Evolutionary conservation across 2,113 vertebrate species (phyloP), one percentile per base, ranked within the genome.

Genomic region (Petrocephalus microphthalmus): DNA sequence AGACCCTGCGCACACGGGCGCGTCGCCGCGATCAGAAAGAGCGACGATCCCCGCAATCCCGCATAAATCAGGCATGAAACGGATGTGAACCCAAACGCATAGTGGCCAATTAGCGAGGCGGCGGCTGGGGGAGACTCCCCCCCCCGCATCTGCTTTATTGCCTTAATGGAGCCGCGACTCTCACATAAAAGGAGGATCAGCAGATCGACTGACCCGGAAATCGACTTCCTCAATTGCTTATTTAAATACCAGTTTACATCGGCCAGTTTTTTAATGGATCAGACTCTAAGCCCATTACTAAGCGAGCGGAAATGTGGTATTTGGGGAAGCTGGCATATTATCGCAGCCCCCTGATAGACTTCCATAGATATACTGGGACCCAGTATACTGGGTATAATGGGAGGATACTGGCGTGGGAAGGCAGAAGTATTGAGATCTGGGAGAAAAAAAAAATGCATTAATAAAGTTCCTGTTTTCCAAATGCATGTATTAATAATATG

Each of bases 201-300:
- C 8, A 67, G 56, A 60, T 87, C 86, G 20, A 42, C 37, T 33
- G 57, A 57, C 42, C 11, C 15, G 19, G 20, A 78, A 78, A 78
- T 78, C 71, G 15, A 78, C 71, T 78, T 78, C 33, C 15, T 78
- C 71, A 78, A 78, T 78, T 78, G 71, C 71, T 78, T 78, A 78
- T 78, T 78, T 78, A 78, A 78, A 78, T 74, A 74, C 71, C 33
- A 29, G 71, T 74, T 74, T 74, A 74, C 71, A 74, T 78, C 33
- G 33, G 71, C 13, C 33, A 78, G 33, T 78, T 42, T 42, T 42
- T 78, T 78, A 78, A 78, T 37, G 71, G 4, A 78, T 19, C 71
- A 37, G 29, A 15, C 33, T 78, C 71, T 78, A 78, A 78, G 17
- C 33, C 33, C 11, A 37, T 29, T 4, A 74, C 29, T 19, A 78